Percentiles rank a stretch among this genome's conserved stretches.
Conservation (phyloP, 2,888 invertebrate species). For the Hermodice carunculata region DNA sequence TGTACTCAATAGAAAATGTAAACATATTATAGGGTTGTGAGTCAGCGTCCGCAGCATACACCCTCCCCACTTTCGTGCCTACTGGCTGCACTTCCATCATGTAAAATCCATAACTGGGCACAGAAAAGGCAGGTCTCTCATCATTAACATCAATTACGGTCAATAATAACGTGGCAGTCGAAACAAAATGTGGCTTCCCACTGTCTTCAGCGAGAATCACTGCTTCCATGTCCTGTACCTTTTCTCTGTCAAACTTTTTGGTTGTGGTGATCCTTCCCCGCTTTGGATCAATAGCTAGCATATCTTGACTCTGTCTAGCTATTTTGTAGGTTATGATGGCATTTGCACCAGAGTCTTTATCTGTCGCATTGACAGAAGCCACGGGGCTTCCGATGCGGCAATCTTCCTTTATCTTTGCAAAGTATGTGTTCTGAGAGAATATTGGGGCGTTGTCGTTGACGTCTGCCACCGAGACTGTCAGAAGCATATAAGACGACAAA, state of each 20-base stretch:
- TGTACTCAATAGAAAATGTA: too few species aligned
- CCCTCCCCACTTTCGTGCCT: constrained; percentile 77
- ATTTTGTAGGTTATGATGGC: too few species aligned
- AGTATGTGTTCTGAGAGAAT: constrained; percentile 13
- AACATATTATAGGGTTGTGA: constrained; percentile 21
- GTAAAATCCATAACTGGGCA: constrained; percentile 82
- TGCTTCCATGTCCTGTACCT: too few species aligned
- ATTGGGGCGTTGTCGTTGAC: constrained; percentile 28
- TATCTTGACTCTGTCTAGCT: too few species aligned
- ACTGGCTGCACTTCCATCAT: constrained; percentile 85
- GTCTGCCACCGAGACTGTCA: constrained; percentile 17
- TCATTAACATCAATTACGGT: constrained; percentile 94
- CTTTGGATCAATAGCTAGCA: too few species aligned
- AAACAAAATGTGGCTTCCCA: too few species aligned
- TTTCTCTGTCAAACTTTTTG: too few species aligned
- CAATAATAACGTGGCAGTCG: too few species aligned
- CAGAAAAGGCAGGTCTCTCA: constrained; percentile 92
- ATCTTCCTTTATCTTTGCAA: constrained; percentile 16
- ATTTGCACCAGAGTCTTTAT: constrained; percentile 18
- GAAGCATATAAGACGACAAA: background rate
- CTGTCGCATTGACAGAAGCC: constrained; percentile 17
- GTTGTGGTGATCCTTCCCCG: too few species aligned
- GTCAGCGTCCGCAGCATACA: constrained; percentile 90
- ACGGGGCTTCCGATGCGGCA: constrained; percentile 12
- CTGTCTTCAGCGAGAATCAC: too few species aligned